Percentiles rank a stretch among this genome's conserved stretches.
These are phyloP conservation scores for Papilio polyxenes DNA, from an alignment of 1,140 invertebrate genomes.

Conservation along the genomic window DNA sequence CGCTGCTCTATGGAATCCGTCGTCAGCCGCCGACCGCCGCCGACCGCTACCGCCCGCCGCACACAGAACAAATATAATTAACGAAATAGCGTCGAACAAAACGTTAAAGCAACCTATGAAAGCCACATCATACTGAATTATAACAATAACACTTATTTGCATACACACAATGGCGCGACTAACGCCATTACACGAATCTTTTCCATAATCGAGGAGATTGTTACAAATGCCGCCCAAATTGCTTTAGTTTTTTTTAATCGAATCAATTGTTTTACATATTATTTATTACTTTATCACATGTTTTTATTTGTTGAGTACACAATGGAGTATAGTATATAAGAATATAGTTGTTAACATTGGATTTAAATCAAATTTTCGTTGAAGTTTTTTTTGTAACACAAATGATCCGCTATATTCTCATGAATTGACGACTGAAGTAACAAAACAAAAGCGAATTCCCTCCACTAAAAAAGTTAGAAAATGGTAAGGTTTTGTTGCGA, in stretches of 20 bases:
- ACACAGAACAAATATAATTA: conserved; percentile 51
- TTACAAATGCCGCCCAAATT: background rate
- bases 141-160: conserved; percentile 52
- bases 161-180: conserved; percentile 49
- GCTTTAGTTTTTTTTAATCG: conserved; percentile 8
- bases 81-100: conserved; percentile 52
- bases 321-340: background rate
- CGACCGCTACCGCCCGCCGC: background rate
- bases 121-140: conserved; percentile 42
- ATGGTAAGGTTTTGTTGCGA: background rate
- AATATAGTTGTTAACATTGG: background rate
- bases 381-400: background rate
- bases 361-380: background rate
- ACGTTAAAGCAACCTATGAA: conserved; percentile 40
- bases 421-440: background rate
- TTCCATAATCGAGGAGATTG: conserved; percentile 40
- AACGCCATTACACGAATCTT: conserved; percentile 37
- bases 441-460: background rate
- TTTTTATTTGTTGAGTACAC: background rate
- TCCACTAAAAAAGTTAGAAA: background rate
- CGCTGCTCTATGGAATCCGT: no score
- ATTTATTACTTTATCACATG: background rate
- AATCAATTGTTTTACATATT: background rate
- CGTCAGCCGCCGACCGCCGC: no score
- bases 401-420: background rate